These are phyloP conservation scores for Cassiopea xamachana DNA, from an alignment of 30 jellyfish, hydroid and myxozoan species.

Conservation along the genomic window DNA sequence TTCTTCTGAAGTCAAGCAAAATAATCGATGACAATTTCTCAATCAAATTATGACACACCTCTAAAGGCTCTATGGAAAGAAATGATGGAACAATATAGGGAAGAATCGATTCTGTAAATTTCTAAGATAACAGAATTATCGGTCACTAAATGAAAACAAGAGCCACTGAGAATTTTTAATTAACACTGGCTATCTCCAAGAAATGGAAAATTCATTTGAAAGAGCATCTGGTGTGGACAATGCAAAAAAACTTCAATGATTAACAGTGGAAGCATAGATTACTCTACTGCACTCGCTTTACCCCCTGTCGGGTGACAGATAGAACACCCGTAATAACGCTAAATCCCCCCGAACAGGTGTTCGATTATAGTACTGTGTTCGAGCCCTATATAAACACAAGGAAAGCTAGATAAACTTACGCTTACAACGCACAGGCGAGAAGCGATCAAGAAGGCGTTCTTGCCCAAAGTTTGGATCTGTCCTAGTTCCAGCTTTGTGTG, in stretches of 20 bases:
- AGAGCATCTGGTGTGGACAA: not conserved
- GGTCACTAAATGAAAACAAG: too few relatives aligned
- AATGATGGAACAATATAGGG: too few relatives aligned
- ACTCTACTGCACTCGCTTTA: not conserved
- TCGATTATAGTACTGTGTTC: slow-evolving; percentile 43
- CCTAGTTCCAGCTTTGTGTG: slow-evolving; percentile 49
- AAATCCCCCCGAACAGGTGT: slow-evolving; percentile 73
- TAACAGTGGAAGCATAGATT: not conserved
- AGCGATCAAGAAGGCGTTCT: slow-evolving; percentile 85
- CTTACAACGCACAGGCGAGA: slow-evolving; percentile 88
- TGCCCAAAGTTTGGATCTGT: slow-evolving; percentile 63
- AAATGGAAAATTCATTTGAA: not conserved
- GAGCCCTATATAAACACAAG: slow-evolving; percentile 27
- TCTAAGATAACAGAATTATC: too few relatives aligned
- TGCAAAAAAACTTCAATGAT: not conserved
- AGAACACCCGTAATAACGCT: slow-evolving; percentile 23
- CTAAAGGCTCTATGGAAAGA: too few relatives aligned
- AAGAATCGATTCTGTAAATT: too few relatives aligned
- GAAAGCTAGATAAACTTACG: slow-evolving; percentile 3
- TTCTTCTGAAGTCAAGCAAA: too few relatives aligned
- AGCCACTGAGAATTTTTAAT: not conserved
- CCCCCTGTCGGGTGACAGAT: slow-evolving; percentile 26
- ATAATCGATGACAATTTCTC: too few relatives aligned
- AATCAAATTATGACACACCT: too few relatives aligned
- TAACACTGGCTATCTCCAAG: not conserved